Conservation (phyloP, 2,797 vertebrate species). For the Sciaenops ocellatus region DNA sequence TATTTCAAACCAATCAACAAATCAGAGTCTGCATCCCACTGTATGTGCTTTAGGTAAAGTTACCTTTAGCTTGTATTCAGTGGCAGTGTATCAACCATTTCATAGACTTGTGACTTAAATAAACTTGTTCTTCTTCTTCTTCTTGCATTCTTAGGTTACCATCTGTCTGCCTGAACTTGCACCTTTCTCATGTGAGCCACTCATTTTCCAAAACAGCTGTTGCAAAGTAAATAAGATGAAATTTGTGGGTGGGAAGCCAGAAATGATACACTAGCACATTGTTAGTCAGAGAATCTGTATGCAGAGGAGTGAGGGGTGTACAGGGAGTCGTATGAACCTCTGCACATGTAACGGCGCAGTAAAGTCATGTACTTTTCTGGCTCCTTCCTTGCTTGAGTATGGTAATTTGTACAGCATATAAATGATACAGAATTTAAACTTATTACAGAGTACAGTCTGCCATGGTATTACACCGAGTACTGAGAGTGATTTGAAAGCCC, state of each 20-base stretch:
- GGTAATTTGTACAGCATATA: neutral
- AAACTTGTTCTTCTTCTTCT: slow-evolving; percentile 6
- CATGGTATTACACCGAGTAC: neutral
- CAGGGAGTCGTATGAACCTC: neutral
- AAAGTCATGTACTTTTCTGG: neutral
- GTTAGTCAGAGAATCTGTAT: slow-evolving; percentile 28
- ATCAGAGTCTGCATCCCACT: neutral
- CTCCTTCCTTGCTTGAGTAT: neutral
- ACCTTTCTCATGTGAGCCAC: neutral
- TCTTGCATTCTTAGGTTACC: slow-evolving; percentile 2
- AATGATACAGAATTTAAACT: neutral
- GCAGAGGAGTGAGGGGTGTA: neutral
- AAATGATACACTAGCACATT: slow-evolving; percentile 15
- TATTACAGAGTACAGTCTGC: neutral
- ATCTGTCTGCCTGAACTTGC: slow-evolving; percentile 9
- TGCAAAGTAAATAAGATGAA: neutral
- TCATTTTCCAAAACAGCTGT: slow-evolving; percentile 11
- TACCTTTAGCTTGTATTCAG: neutral
- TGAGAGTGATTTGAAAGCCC: slow-evolving; percentile 1
- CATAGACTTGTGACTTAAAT: neutral
- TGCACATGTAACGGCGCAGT: neutral
- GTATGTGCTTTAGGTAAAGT: neutral
- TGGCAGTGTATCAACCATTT: neutral
- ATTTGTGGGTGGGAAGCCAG: slow-evolving; percentile 29
- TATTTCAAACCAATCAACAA: neutral